Evolutionary conservation across 2,797 vertebrate genomes (phyloP).

Genomic region (Protonibea diacanthus): DNA sequence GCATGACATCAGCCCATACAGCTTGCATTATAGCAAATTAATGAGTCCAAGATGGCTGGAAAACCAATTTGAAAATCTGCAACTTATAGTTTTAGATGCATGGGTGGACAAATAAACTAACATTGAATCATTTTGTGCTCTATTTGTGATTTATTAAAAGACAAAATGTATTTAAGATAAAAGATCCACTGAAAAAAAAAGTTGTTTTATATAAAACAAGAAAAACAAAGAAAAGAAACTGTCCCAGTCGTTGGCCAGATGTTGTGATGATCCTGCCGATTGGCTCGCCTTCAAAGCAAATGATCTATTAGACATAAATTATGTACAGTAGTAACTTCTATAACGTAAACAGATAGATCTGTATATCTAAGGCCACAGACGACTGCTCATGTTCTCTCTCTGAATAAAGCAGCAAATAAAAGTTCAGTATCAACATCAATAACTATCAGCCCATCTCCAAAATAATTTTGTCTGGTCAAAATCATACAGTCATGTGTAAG

Average conservation of each 20-base stretch:
- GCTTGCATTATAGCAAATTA: not conserved
- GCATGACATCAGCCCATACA: not conserved
- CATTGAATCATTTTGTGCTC: not conserved
- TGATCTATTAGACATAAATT: not conserved
- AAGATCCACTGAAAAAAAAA: not conserved
- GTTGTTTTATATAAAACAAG: constrained; percentile 11
- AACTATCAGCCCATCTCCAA: constrained; percentile 1
- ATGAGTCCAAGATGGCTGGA: not conserved
- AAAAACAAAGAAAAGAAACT: not conserved
- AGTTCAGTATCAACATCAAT: not conserved
- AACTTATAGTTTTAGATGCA: not conserved
- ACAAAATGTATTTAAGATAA: not conserved
- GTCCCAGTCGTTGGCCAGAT: not conserved
- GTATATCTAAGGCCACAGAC: not conserved
- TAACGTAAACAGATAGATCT: constrained; percentile 10
- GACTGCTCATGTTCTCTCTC: not conserved
- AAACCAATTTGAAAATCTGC: not conserved
- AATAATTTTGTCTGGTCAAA: not conserved
- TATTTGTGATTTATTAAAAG: constrained; percentile 7
- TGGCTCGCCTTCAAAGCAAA: constrained; percentile 27
- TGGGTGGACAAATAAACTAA: not conserved
- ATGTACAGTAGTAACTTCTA: not conserved
- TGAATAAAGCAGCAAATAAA: constrained; percentile 9
- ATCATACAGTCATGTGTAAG: not conserved
- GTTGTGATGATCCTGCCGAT: constrained; percentile 5